Evolutionary conservation across 2,888 invertebrate species (phyloP).

Genomic region (Nemapogon koenigi): DNA sequence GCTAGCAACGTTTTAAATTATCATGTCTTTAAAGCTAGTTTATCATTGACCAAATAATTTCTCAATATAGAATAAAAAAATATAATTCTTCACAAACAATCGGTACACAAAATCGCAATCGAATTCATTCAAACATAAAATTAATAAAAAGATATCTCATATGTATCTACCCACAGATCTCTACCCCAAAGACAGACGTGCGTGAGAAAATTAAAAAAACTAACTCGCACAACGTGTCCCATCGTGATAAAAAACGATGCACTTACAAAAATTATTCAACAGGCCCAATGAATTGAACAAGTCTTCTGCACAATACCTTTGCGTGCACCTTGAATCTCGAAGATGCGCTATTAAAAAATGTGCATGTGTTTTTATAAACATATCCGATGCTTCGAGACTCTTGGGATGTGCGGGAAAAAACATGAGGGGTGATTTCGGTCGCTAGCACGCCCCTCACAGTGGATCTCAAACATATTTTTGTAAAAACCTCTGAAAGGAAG

Average conservation of each 20-base stretch:
- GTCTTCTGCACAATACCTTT: slow-evolving; percentile 46
- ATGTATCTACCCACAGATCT: slow-evolving; percentile 65
- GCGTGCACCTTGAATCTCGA: slow-evolving; percentile 46
- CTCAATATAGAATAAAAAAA: neutral
- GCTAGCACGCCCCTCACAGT: slow-evolving; percentile 19
- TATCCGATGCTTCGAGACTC: slow-evolving; percentile 25
- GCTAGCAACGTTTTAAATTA: too few species aligned
- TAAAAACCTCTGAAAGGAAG: too few species aligned
- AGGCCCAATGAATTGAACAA: slow-evolving; percentile 36
- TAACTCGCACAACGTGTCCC: slow-evolving; percentile 37
- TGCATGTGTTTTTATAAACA: slow-evolving; percentile 61
- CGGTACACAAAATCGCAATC: slow-evolving; percentile 4
- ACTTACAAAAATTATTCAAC: slow-evolving; percentile 50
- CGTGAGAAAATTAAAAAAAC: slow-evolving; percentile 63
- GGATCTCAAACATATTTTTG: slow-evolving; percentile 24
- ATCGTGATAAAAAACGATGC: slow-evolving; percentile 29
- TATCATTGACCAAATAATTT: neutral
- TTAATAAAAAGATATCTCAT: slow-evolving; percentile 30
- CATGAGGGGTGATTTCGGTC: slow-evolving; percentile 28
- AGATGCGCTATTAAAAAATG: slow-evolving; percentile 56
- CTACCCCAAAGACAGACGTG: slow-evolving; percentile 37
- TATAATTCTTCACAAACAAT: neutral
- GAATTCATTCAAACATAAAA: slow-evolving; percentile 8
- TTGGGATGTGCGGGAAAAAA: slow-evolving; percentile 34
- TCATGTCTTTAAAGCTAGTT: neutral